Evolutionary conservation across 2,797 vertebrate genomes (phyloP).

Genomic region (Liasis olivaceus): DNA sequence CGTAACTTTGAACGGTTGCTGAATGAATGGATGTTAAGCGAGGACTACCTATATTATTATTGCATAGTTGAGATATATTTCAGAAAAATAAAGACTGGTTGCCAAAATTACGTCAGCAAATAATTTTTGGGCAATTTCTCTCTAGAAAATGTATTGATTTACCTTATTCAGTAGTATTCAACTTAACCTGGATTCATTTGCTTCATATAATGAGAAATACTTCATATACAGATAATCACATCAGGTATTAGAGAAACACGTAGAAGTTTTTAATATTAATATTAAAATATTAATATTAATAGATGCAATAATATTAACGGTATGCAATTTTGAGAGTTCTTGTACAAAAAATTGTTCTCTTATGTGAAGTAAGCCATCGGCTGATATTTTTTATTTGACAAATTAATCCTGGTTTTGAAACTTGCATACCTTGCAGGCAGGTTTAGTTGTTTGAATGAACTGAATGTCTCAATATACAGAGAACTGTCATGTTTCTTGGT

Average conservation of each 20-base stretch:
- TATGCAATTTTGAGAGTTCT: background rate
- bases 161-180: background rate
- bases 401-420: background rate
- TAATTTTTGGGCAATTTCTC: background rate
- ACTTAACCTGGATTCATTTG: background rate
- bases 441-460: background rate
- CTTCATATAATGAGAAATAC: background rate
- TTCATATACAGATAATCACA: background rate
- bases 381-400: background rate
- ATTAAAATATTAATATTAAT: background rate
- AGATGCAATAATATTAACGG: background rate
- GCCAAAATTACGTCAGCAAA: background rate
- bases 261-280: background rate
- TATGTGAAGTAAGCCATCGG: background rate
- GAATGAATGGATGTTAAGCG: background rate
- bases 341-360: background rate
- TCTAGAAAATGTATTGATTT: background rate
- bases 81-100: background rate
- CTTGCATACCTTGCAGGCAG: background rate
- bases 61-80: background rate
- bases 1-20: background rate
- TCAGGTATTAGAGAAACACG: background rate
- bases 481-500: background rate
- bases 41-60: background rate
- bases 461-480: background rate